These are phyloP conservation scores for Hystrix cristata DNA, from an alignment of 2,113 vertebrate genomes.

Conservation along the genomic window DNA sequence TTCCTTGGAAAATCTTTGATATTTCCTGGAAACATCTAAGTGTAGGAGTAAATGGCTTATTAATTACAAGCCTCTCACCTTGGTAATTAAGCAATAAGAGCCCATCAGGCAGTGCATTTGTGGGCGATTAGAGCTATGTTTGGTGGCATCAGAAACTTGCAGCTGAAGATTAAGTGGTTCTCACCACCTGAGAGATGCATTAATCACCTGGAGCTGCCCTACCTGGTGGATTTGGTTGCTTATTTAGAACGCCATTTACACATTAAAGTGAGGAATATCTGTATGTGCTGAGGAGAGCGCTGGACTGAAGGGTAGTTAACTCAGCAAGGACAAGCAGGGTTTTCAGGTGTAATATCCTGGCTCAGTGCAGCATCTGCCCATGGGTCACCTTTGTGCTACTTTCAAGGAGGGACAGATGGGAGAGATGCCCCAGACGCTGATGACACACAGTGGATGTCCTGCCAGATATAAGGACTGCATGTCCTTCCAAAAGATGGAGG, in stretches of 20 bases:
- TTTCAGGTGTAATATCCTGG: constrained; percentile 9
- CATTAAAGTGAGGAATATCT: constrained; percentile 55
- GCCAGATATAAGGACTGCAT: constrained; percentile 34
- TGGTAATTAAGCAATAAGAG: constrained; percentile 88
- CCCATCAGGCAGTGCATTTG: constrained; percentile 84
- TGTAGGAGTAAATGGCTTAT: constrained; percentile 85
- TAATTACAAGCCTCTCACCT: constrained; percentile 87
- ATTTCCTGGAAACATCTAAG: constrained; percentile 81
- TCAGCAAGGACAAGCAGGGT: constrained; percentile 41
- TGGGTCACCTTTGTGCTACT: constrained; percentile 62
- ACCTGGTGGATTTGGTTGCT: constrained; percentile 75
- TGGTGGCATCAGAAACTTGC: constrained; percentile 71
- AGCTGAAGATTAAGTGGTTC: constrained; percentile 86
- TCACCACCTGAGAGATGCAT: constrained; percentile 85
- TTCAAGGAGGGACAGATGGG: constrained; percentile 44
- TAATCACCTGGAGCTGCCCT: constrained; percentile 79
- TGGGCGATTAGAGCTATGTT: constrained; percentile 80
- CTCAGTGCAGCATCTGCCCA: not conserved
- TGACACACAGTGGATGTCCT: not conserved
- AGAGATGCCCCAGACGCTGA: constrained; percentile 40
- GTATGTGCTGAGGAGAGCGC: not conserved
- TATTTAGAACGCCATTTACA: constrained; percentile 41
- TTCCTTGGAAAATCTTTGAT: constrained; percentile 72
- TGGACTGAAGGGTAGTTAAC: not conserved
- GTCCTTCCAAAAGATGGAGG: constrained; percentile 31